phyloP scores from a whole-genome alignment of 2,113 vertebrate species.

The Peromyscus polionotus region DNA sequence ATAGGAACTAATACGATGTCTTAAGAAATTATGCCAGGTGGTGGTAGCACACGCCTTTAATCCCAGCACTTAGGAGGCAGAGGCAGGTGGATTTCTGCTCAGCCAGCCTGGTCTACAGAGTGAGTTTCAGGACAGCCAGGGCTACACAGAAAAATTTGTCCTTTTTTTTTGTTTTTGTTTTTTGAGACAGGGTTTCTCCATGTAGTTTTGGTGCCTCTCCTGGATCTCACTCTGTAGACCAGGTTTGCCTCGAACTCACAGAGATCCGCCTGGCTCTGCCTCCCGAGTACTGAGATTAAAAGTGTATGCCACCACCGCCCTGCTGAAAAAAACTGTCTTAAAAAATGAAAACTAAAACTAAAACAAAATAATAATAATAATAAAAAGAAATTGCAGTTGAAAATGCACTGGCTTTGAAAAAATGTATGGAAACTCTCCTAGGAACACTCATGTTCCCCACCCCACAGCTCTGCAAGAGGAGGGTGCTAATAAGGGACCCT shows the following conservation, averaged over 20 bases:
- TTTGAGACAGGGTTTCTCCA: too few relatives aligned
- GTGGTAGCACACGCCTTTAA: background rate
- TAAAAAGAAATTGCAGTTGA: background rate
- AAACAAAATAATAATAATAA: too few relatives aligned
- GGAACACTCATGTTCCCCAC: too few relatives aligned
- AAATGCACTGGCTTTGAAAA: conserved; percentile 30
- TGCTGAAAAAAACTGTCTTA: too few relatives aligned
- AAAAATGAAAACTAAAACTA: background rate
- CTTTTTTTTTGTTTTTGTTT: too few relatives aligned
- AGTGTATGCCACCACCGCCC: too few relatives aligned
- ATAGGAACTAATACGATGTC: background rate
- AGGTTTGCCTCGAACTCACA: too few relatives aligned
- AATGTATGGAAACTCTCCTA: background rate
- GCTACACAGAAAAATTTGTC: background rate
- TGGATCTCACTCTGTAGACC: too few relatives aligned
- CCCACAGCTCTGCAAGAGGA: background rate
- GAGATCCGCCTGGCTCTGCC: too few relatives aligned
- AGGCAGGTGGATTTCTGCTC: background rate
- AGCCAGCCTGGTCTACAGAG: background rate
- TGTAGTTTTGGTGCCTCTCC: too few relatives aligned
- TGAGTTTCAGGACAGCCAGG: background rate
- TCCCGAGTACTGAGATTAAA: too few relatives aligned
- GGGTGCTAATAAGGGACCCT: background rate
- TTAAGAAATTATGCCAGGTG: background rate
- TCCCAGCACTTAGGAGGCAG: background rate